phyloP scores from a whole-genome alignment of 2,797 vertebrate species.

The Dallia pectoralis region DNA sequence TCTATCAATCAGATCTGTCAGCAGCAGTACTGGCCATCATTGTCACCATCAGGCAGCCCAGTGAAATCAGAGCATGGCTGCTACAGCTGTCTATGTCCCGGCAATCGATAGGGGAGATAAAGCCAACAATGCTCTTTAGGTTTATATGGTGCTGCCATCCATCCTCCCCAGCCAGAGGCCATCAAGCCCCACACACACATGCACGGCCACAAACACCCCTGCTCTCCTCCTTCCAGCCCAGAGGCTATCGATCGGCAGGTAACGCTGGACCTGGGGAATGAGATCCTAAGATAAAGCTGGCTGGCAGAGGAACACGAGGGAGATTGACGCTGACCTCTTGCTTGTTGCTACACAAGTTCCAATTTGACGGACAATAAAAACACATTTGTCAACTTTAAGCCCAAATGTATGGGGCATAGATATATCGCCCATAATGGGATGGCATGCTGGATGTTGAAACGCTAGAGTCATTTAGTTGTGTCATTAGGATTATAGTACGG shows the following conservation, averaged over 20 bases:
- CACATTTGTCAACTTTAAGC: conserved; percentile 38
- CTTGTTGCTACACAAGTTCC: conserved; percentile 36
- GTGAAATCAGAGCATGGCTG: background rate
- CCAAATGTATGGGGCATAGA: conserved; percentile 21
- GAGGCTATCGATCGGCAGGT: conserved; percentile 42
- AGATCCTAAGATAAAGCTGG: conserved; percentile 45
- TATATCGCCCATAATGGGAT: conserved; percentile 11
- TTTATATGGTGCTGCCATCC: background rate
- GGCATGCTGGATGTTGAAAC: conserved; percentile 48
- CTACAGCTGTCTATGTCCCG: background rate
- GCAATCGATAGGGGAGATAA: background rate
- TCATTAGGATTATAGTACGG: background rate
- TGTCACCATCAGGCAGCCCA: conserved; percentile 2
- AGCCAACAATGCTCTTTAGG: conserved; percentile 8
- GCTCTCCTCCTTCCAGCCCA: conserved; percentile 5
- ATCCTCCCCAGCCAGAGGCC: conserved; percentile 7
- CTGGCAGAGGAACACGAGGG: conserved; percentile 39
- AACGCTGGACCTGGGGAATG: conserved; percentile 34
- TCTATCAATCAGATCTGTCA: background rate
- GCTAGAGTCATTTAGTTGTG: background rate
- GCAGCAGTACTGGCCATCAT: background rate
- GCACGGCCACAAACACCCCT: conserved; percentile 6
- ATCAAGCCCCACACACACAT: conserved; percentile 7
- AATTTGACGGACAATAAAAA: conserved; percentile 32
- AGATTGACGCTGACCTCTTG: conserved; percentile 49